Conservation (phyloP, 2,113 vertebrate species). For the Galemys pyrenaicus region DNA sequence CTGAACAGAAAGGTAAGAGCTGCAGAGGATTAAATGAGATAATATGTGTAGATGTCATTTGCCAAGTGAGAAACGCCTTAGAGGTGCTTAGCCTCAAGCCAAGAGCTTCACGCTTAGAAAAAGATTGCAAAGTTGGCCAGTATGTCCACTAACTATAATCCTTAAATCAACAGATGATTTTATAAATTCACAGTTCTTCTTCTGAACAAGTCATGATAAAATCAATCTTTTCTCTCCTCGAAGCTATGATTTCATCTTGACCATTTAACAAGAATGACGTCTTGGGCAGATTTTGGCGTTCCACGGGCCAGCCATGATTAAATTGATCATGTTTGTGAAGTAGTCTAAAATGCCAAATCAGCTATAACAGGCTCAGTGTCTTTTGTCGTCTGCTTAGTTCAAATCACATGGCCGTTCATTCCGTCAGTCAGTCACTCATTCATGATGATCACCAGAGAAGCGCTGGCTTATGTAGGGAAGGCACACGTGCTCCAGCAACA, state of each 20-base stretch:
- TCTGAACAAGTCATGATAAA: constrained; percentile 10
- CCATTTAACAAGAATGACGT: not conserved
- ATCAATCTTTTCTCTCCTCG: not conserved
- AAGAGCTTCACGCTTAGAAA: not conserved
- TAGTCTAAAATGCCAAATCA: not conserved
- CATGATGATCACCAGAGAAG: not conserved
- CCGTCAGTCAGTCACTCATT: not conserved
- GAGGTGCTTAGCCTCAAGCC: not conserved
- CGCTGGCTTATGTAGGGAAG: not conserved
- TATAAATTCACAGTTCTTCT: not conserved
- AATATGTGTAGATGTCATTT: not conserved
- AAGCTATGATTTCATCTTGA: not conserved
- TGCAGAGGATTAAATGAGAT: not conserved
- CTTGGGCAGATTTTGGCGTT: not conserved
- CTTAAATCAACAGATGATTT: not conserved
- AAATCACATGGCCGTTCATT: not conserved
- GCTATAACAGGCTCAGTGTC: not conserved
- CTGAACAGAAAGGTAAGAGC: not conserved
- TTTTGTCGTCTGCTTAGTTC: not conserved
- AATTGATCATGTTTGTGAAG: not conserved
- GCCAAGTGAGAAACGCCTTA: not conserved
- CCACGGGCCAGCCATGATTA: not conserved
- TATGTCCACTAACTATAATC: not conserved
- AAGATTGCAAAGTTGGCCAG: not conserved
- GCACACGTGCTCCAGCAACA: not conserved